Percentiles rank a stretch among this genome's conserved stretches.
Conservation (phyloP, 2,888 invertebrate genomes). For the Rapana venosa region DNA sequence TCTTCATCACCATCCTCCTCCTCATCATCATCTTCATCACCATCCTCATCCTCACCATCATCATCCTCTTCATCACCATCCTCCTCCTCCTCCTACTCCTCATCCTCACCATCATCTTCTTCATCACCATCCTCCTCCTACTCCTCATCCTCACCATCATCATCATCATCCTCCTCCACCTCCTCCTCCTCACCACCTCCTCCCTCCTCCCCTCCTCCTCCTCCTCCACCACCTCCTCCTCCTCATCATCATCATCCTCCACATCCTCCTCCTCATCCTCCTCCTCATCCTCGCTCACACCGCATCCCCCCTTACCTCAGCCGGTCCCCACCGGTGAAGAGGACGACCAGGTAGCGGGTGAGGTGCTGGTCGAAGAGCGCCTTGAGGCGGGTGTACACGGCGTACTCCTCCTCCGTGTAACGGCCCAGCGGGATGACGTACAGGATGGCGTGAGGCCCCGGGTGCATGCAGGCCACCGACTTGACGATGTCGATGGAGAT, state of each 20-base stretch:
- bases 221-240: neutral
- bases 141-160: neutral
- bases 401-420: constrained; percentile 38
- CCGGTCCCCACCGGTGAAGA: constrained; percentile 31
- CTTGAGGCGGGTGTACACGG: constrained; percentile 24
- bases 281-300: neutral
- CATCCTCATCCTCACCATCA: neutral
- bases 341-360: neutral
- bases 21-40: neutral
- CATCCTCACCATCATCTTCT: neutral
- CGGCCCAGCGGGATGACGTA: constrained; percentile 36
- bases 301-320: neutral
- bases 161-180: neutral
- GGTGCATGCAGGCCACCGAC: constrained; percentile 35
- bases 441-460: constrained; percentile 33
- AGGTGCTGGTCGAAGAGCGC: constrained; percentile 11
- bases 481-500: constrained; percentile 20
- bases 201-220: neutral
- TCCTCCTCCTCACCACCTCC: neutral
- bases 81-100: neutral
- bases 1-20: neutral
- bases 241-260: neutral
- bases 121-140: no score
- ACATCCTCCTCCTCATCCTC: neutral
- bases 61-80: neutral